Percentiles rank a stretch among this genome's conserved stretches.
phyloP scores from a whole-genome alignment of 2,888 invertebrate species.

The Crematogaster levior region DNA sequence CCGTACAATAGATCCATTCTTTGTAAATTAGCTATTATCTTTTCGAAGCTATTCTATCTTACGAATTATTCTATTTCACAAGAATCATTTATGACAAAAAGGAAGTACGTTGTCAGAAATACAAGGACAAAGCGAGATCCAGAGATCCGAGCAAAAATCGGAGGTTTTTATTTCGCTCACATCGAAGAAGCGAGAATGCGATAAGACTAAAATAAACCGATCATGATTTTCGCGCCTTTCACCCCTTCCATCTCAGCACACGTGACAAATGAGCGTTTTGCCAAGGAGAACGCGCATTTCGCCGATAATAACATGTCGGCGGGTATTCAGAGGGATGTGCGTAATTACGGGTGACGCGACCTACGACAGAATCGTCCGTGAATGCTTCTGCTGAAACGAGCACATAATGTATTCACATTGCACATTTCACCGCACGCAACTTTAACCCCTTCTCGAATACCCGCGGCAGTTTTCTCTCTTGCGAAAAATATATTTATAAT shows the following conservation, averaged over 20 bases:
- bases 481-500: neutral
- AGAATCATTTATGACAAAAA: constrained; percentile 25
- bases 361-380: constrained; percentile 54
- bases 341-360: constrained; percentile 68
- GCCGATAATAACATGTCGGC: constrained; percentile 71
- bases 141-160: neutral
- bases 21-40: neutral
- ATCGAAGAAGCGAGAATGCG: neutral
- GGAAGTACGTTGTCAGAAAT: constrained; percentile 12
- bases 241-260: constrained; percentile 10
- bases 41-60: constrained; percentile 2
- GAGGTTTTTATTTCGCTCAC: constrained; percentile 14
- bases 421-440: neutral
- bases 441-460: constrained; percentile 25
- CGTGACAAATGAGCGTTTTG: constrained; percentile 64
- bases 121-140: constrained; percentile 3
- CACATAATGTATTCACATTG: constrained; percentile 24
- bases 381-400: constrained; percentile 43
- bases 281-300: constrained; percentile 58
- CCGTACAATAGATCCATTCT: neutral
- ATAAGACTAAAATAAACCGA: constrained; percentile 40
- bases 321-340: constrained; percentile 57
- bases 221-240: constrained; percentile 53
- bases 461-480: constrained; percentile 5
- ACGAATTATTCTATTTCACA: constrained; percentile 17